Base-by-base conservation (phyloP, 2,888 invertebrate species). In the Parnassius mnemosyne region DNA sequence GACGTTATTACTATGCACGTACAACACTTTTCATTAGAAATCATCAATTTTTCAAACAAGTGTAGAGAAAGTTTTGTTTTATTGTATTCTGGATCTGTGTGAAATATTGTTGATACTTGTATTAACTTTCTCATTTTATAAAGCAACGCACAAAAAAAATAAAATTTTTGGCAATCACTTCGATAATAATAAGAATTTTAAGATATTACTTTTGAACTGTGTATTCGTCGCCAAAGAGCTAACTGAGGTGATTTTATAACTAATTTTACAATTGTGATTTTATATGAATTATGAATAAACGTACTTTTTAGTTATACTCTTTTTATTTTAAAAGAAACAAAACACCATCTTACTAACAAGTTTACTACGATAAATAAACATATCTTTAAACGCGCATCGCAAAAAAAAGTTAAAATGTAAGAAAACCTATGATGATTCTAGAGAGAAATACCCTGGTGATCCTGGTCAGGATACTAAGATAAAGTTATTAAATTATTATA, bases 281-380 rank as follows among this genome's bases (percentile, higher is more conserved):
- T 83, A 83, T 83, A 78, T 78, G 80, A 77, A 78, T 78, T 74
- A 79, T 84, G 82, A 87, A 85, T 83, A 84, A 85, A 86, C 77
- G 79, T 86, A 80, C 85, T 85, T 83, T 81, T 61, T 57, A 57
- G 63, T 53, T 43, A 11, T 43, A 10, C 3, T 49, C 16, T 49
- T 49, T n/a, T 49, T 13, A 13, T 49, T 49, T 49, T 13, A 16
- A 34, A 7, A 34, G 7, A 34, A 34, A 34, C 34, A 34, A 7
- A 34, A 34, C 5, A 34, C 34, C 5, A 34, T 34, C 34, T 7
- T 3, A 7, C 7, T 34, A 16, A 16, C 16, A 16, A 16, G 16
- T 16, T 16, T 16, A n/a, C n/a, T n/a, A n/a, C n/a, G n/a, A n/a
- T n/a, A n/a, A n/a, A n/a, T n/a, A n/a, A n/a, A n/a, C n/a, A n/a